phyloP scores from a whole-genome alignment of 2,888 invertebrate genomes.

The Drosophila emarginata region DNA sequence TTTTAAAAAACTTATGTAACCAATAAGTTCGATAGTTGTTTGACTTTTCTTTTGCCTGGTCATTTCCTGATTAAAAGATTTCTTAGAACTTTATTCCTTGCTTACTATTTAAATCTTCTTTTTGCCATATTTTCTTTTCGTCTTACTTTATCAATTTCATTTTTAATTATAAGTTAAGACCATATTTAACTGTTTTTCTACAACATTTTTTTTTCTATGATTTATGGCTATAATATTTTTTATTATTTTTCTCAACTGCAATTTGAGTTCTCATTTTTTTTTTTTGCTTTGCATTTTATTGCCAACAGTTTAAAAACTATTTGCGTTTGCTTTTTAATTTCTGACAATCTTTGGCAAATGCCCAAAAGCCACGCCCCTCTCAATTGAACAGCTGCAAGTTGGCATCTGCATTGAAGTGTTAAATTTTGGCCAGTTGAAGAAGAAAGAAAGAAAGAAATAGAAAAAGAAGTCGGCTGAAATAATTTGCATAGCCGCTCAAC shows the following conservation, averaged over 20 bases:
- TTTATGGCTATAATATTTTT: not conserved
- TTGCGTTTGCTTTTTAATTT: slow-evolving; percentile 6
- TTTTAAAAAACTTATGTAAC: too few species aligned
- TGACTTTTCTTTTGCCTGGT: too few species aligned
- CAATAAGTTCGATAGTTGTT: too few species aligned
- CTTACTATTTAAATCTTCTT: too few species aligned
- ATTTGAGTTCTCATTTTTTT: not conserved
- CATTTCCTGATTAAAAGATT: too few species aligned
- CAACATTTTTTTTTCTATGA: not conserved
- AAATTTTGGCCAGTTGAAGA: slow-evolving; percentile 19
- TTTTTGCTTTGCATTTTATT: not conserved
- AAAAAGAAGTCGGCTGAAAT: not conserved
- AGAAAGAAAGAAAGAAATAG: not conserved
- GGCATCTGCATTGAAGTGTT: slow-evolving; percentile 51
- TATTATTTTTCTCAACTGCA: not conserved
- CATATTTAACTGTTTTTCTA: not conserved
- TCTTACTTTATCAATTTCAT: too few species aligned
- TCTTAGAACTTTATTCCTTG: too few species aligned
- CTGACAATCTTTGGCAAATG: slow-evolving; percentile 14
- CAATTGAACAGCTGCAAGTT: slow-evolving; percentile 33
- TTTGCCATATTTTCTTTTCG: too few species aligned
- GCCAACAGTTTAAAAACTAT: not conserved
- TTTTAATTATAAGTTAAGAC: not conserved
- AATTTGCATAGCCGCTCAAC: slow-evolving; percentile 56
- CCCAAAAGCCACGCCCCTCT: slow-evolving; percentile 4